Evolutionary conservation across 2,797 vertebrate species (phyloP), one percentile per base, ranked within the genome.

Genomic region (Bucorvus abyssinicus): DNA sequence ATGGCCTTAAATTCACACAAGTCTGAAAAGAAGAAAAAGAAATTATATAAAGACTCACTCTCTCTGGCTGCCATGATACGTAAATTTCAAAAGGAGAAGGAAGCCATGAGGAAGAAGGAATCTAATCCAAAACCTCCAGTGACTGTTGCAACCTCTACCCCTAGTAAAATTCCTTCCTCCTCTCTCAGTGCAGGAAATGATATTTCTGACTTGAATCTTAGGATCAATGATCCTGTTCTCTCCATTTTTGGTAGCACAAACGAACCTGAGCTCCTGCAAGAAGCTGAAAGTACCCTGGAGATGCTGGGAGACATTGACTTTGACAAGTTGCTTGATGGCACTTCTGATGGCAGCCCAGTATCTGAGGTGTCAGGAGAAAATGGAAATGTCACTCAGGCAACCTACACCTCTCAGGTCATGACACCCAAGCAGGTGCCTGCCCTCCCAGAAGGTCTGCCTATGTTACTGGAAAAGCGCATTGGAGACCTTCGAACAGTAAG

Each of bases 1-100:
- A 97, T 98, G 68, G 97, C 98, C 94, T 98, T 99, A 93, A 99
- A 98, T 95, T 98, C 98, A 89, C 98, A 99, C 93, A 99, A 99
- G 23, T 99, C 99, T n/a, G 99, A 99, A 86, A 99, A 99, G 97
- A 99, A 99, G 98, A 98, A 99, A 97, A 99, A 99, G 98, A 99
- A 99, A 95, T 97, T 99, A 73, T 99, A 99, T 97, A 99, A 99
- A 97, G 99, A 99, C 71, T 98, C 99, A 0, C 95, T 99, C 77
- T 98, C 98, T 93, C 96, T 99, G 94, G 99, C 99, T 90, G 99
- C 99, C 98, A 99, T 99, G 99, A 97, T 99, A 89, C 98, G 98
- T 24, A 99, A 99, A 97, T 99, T 99, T 98, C 98, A 98, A 75
- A 98, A 98, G 68, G 99, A 99, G 97, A 99, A 99, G 95, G 99